Evolutionary conservation across 2,888 invertebrate species (phyloP).

Genomic region (Hypomecis punctinalis): DNA sequence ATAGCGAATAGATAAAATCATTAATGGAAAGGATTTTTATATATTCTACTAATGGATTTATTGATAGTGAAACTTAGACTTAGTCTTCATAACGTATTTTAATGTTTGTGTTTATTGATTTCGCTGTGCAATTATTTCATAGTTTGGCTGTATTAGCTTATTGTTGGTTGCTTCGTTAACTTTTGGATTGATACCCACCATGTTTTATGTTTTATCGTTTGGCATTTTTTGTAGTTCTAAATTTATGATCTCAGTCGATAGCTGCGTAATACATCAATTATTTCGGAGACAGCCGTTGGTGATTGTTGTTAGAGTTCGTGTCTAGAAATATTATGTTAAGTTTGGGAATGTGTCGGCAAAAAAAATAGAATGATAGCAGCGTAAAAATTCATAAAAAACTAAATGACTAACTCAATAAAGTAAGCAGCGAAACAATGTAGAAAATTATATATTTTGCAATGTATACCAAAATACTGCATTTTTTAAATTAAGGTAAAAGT

Average conservation of each 20-base stretch:
- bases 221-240: slow-evolving; percentile 63
- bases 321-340: slow-evolving; percentile 68
- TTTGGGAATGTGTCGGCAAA: slow-evolving; percentile 81
- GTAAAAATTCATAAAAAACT: slow-evolving; percentile 48
- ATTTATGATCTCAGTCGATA: slow-evolving; percentile 80
- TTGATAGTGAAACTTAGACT: slow-evolving; percentile 80
- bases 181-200: slow-evolving; percentile 63
- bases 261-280: slow-evolving; percentile 73
- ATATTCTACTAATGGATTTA: slow-evolving; percentile 84
- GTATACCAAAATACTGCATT: slow-evolving; percentile 85
- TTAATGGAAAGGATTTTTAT: slow-evolving; percentile 84
- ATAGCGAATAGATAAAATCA: slow-evolving; percentile 84
- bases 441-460: slow-evolving; percentile 72
- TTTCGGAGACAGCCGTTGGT: slow-evolving; percentile 72
- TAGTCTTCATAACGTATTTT: slow-evolving; percentile 65
- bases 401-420: slow-evolving; percentile 24
- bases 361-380: slow-evolving; percentile 56
- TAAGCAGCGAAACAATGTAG: slow-evolving; percentile 71
- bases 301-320: slow-evolving; percentile 76
- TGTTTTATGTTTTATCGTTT: slow-evolving; percentile 64
- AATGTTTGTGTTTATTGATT: slow-evolving; percentile 81
- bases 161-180: slow-evolving; percentile 72
- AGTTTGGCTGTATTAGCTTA: slow-evolving; percentile 71
- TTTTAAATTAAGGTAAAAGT: slow-evolving; percentile 80
- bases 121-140: slow-evolving; percentile 80